Evolutionary conservation across 2,888 invertebrate species (phyloP), one percentile per base, ranked within the genome.

Genomic region (Synanthedon tipuliformis): DNA sequence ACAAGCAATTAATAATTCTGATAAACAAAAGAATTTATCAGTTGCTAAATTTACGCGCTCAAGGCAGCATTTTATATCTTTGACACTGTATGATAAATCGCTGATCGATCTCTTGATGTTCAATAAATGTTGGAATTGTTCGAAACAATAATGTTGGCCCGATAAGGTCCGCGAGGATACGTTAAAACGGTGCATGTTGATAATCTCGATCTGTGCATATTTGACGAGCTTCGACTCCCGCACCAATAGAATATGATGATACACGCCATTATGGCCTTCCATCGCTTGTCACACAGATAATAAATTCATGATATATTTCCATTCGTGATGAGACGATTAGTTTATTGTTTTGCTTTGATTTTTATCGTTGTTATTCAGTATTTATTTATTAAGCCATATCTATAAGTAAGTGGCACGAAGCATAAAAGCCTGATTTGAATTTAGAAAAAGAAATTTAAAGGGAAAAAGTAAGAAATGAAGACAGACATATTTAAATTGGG

Each of bases 191-290:
- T 83, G 82, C 85, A 85, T 84, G 86, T 81, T 70, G 76, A 80
- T 83, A 81, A 84, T 84, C 79, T 79, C 65, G 68, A 74, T 73
- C 66, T 66, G 56, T 84, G 81, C 80, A 85, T 87, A 83, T 84
- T 84, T 85, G 78, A 85, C 70, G 78, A 78, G 73, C 63, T 56
- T 58, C 61, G 63, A 58, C 70, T 65, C 34, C 64, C 73, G 72
- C 73, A 76, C 71, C 75, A 71, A 80, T 78, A 78, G 77, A 81
- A 78, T 77, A 81, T 78, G 82, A 82, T 83, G 84, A 75, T 78
- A 83, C 81, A 78, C 78, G 80, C 77, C 76, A 82, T 75, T 72
- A 76, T 62, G 69, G 68, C 69, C 71, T 71, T 69, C 71, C 66
- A 68, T 68, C 68, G 71, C 69, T 75, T 75, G 77, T 77, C 80